phyloP scores from a whole-genome alignment of 2,888 invertebrate genomes.

The Limnephilus marmoratus region DNA sequence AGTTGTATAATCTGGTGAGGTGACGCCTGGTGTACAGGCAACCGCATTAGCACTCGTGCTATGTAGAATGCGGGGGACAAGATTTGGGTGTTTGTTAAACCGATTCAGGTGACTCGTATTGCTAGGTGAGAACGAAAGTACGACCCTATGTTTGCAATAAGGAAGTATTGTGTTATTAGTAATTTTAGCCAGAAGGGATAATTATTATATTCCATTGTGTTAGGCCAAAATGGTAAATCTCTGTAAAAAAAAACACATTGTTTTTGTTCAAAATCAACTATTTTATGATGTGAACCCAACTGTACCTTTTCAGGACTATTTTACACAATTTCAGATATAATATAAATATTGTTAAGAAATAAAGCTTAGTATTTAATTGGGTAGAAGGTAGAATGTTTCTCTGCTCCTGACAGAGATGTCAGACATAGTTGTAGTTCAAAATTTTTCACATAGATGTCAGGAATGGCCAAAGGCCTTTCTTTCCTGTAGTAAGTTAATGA shows the following conservation, averaged over 20 bases:
- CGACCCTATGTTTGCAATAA: background rate
- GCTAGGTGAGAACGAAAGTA: background rate
- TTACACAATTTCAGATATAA: background rate
- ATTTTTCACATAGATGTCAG: too few species aligned
- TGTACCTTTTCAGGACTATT: background rate
- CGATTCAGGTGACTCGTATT: background rate
- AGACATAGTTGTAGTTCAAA: too few species aligned
- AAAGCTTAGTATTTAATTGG: too few species aligned
- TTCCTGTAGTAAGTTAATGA: too few species aligned
- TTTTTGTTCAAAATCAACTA: background rate
- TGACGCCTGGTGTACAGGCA: slow-evolving; percentile 30
- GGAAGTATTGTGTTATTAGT: background rate
- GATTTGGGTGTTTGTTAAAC: slow-evolving; percentile 36
- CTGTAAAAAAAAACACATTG: background rate
- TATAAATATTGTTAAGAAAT: too few species aligned
- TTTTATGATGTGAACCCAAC: background rate
- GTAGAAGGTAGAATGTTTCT: too few species aligned
- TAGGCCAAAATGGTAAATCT: background rate
- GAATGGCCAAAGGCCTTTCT: too few species aligned
- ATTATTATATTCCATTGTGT: background rate
- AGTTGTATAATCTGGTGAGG: slow-evolving; percentile 49
- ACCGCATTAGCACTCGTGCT: slow-evolving; percentile 45
- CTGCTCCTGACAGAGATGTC: too few species aligned
- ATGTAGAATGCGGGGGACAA: slow-evolving; percentile 25
- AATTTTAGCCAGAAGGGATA: background rate